Percentiles rank a stretch among this genome's conserved stretches.
These are phyloP conservation scores for Gandaritis pyraliata DNA, from an alignment of 2,888 invertebrate species.

Conservation along the genomic window DNA sequence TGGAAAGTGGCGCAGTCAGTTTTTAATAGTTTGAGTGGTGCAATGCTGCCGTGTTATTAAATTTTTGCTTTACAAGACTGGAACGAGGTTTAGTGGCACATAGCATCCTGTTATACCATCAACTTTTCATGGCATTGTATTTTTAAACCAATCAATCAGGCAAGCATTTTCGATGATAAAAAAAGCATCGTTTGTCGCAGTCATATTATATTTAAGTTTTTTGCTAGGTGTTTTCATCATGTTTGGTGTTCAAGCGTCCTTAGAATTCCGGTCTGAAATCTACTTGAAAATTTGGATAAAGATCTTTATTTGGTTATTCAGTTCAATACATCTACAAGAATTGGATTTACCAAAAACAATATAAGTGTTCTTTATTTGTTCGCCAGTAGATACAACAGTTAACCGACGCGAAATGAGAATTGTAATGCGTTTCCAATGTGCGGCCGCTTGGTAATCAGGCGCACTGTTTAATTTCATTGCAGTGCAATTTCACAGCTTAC, in stretches of 20 bases:
- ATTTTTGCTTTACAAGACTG: slow-evolving; percentile 54
- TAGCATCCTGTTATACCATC: neutral
- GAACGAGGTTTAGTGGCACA: slow-evolving; percentile 2
- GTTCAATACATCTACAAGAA: slow-evolving; percentile 2
- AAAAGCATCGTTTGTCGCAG: no score
- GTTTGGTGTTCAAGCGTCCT: no score
- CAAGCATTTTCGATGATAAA: no score
- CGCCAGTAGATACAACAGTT: slow-evolving; percentile 12
- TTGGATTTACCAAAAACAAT: slow-evolving; percentile 8
- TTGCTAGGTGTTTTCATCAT: no score
- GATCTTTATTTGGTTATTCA: no score
- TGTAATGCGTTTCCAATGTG: slow-evolving; percentile 35
- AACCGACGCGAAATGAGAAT: slow-evolving; percentile 33
- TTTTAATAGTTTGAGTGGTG: slow-evolving; percentile 71
- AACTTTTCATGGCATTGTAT: neutral
- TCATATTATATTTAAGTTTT: no score
- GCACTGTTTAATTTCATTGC: slow-evolving; percentile 36
- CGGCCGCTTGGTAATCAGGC: slow-evolving; percentile 29
- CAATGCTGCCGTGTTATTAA: slow-evolving; percentile 53
- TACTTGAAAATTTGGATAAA: no score
- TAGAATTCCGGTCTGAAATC: no score
- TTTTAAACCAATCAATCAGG: no score
- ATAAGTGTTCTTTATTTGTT: slow-evolving; percentile 19
- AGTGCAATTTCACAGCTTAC: slow-evolving; percentile 17
- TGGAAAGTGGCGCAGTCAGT: slow-evolving; percentile 43